A percentile compares a stretch with the other conserved stretches of the same genome.
phyloP scores from a whole-genome alignment of 1,140 invertebrate species.

The Lerema accius region DNA sequence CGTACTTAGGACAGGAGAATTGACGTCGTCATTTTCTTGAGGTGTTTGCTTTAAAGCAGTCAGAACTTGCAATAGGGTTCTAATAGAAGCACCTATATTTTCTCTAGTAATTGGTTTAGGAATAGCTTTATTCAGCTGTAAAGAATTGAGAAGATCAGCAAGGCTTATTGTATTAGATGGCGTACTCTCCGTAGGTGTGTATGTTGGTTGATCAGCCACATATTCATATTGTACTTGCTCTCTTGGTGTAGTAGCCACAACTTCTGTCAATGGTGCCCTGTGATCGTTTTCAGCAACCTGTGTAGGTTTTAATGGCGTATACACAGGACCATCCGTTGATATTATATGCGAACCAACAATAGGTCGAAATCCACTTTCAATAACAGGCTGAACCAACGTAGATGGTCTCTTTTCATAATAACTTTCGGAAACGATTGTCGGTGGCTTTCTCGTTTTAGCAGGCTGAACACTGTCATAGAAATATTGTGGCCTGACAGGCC shows the following conservation, averaged over 20 bases:
- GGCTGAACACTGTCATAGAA: slow-evolving; percentile 53
- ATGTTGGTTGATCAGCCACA: slow-evolving; percentile 52
- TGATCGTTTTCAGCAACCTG: slow-evolving; percentile 34
- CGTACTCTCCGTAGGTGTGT: slow-evolving; percentile 42
- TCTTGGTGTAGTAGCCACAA: slow-evolving; percentile 2
- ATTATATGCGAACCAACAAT: slow-evolving; percentile 53
- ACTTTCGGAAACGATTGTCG: slow-evolving; percentile 59
- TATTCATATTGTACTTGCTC: slow-evolving; percentile 53
- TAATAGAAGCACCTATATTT: slow-evolving; percentile 90
- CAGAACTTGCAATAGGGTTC: slow-evolving; percentile 88
- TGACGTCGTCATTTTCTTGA: slow-evolving; percentile 59
- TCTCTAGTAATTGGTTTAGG: slow-evolving; percentile 88
- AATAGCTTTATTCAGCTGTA: slow-evolving; percentile 88
- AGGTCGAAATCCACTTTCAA: slow-evolving; percentile 75
- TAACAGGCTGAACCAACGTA: slow-evolving; percentile 50
- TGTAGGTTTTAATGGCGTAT: slow-evolving; percentile 36
- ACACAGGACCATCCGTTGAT: slow-evolving; percentile 47
- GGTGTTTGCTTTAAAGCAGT: slow-evolving; percentile 85
- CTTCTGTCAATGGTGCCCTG: neutral
- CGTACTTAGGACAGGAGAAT: slow-evolving; percentile 59
- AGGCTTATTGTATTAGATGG: slow-evolving; percentile 54
- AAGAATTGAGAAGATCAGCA: slow-evolving; percentile 83
- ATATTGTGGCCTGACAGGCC: slow-evolving; percentile 54
- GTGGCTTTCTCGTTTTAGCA: slow-evolving; percentile 56
- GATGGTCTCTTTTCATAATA: slow-evolving; percentile 67